Conservation (phyloP, 2,797 vertebrate species). For the Micropoecilia bifurca region DNA sequence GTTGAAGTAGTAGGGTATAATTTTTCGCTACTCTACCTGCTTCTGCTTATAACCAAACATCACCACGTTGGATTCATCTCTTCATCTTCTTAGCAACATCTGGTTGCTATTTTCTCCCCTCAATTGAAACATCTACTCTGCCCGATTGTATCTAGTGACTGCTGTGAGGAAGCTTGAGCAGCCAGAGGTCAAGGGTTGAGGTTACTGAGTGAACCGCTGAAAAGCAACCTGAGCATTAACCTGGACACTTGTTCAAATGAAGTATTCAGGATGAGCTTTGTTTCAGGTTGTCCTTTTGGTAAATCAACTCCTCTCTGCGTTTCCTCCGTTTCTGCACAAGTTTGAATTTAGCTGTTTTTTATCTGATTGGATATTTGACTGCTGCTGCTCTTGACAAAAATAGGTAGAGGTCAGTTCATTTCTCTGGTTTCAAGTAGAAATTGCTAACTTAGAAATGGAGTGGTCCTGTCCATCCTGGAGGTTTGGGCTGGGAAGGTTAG, state of each 20-base stretch:
- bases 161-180: background rate
- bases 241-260: slow-evolving; percentile 5
- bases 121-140: background rate
- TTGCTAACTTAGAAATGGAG: no score
- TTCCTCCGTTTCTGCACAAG: background rate
- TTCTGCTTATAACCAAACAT: background rate
- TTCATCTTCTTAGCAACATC: background rate
- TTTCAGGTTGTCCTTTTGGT: background rate
- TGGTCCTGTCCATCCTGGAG: no score
- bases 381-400: background rate
- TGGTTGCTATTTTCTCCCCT: background rate
- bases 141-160: background rate
- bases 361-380: background rate
- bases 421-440: background rate
- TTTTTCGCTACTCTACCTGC: no score
- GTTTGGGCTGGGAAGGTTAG: no score
- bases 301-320: background rate
- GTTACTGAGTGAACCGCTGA: background rate
- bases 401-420: background rate
- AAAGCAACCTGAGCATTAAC: slow-evolving; percentile 2
- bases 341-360: background rate
- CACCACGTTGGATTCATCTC: background rate
- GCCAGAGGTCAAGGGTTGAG: background rate
- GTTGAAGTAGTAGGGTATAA: no score
- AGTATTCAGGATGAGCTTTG: background rate